Percentiles rank a stretch among this genome's conserved stretches.
These are phyloP conservation scores for Cryptomyrus ogoouensis DNA, from an alignment of 2,113 vertebrate species.

Conservation along the genomic window DNA sequence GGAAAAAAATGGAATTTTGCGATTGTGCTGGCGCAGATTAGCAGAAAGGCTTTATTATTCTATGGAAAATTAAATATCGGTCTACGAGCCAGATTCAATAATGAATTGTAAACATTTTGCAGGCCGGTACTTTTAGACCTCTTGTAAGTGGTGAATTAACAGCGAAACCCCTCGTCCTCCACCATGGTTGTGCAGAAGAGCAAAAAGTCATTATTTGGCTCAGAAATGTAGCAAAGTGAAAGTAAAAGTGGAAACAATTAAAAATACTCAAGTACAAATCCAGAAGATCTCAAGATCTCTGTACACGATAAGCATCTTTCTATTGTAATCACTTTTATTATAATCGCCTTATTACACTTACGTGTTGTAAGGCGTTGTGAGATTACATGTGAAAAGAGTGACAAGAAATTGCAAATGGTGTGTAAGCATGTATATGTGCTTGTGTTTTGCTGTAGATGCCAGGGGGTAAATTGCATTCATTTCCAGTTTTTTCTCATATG, in stretches of 20 bases:
- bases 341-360: neutral
- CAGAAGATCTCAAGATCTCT: neutral
- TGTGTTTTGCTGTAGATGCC: neutral
- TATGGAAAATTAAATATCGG: neutral
- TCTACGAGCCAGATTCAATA: neutral
- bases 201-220: neutral
- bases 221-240: neutral
- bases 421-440: neutral
- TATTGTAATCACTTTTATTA: neutral
- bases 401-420: neutral
- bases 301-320: neutral
- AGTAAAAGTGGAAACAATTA: neutral
- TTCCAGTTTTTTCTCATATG: slow-evolving; percentile 43
- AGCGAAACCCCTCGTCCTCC: neutral
- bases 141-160: neutral
- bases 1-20: neutral
- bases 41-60: neutral
- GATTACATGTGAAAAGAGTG: neutral
- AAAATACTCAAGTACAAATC: neutral
- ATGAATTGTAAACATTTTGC: neutral
- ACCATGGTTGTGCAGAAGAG: neutral
- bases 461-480: neutral
- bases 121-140: neutral
- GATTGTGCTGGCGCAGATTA: neutral
- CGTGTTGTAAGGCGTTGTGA: neutral